A percentile compares a stretch with the other conserved stretches of the same genome.
phyloP scores from a whole-genome alignment of 2,113 vertebrate species.

The Perca fluviatilis region DNA sequence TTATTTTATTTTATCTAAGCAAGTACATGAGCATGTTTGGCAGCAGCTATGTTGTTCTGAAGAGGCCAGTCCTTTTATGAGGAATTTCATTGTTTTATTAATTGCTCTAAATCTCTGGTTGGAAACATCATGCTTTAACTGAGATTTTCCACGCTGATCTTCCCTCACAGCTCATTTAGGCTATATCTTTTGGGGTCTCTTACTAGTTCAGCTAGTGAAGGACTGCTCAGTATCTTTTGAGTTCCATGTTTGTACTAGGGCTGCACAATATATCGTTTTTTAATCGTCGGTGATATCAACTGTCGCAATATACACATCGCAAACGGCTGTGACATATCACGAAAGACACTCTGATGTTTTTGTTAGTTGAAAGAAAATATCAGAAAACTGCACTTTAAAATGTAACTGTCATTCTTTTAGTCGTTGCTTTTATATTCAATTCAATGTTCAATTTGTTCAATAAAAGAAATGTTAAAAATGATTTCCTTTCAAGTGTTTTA shows the following conservation, averaged over 20 bases:
- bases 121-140: constrained; percentile 23
- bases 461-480: no score
- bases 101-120: constrained; percentile 39
- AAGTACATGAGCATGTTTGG: not conserved
- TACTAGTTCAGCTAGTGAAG: not conserved
- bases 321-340: no score
- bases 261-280: no score
- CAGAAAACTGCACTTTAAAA: no score
- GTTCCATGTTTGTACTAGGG: not conserved
- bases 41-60: constrained; percentile 7
- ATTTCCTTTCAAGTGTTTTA: no score
- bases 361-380: no score
- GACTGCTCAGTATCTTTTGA: not conserved
- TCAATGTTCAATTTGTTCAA: no score
- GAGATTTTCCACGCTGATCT: constrained; percentile 19
- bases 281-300: no score
- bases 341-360: no score
- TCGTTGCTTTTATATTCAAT: no score
- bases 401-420: no score
- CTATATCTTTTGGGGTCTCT: not conserved
- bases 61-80: constrained; percentile 30
- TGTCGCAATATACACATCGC: no score
- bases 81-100: constrained; percentile 53
- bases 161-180: constrained; percentile 37
- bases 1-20: constrained; percentile 5